Evolutionary conservation across 2,113 vertebrate species (phyloP).

Genomic region (Melospiza melodia): DNA sequence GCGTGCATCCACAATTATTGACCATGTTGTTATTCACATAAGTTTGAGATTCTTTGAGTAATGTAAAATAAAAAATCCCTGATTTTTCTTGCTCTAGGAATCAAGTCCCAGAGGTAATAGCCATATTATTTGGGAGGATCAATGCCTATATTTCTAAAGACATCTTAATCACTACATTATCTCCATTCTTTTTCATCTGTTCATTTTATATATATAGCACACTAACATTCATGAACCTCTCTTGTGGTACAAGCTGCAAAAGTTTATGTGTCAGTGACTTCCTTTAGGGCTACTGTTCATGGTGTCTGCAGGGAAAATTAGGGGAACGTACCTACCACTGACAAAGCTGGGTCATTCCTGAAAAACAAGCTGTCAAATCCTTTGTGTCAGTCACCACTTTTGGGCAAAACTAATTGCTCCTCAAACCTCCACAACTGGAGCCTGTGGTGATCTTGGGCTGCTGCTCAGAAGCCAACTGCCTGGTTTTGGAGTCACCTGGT

Average conservation of each 20-base stretch:
- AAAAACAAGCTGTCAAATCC: background rate
- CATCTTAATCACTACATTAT: background rate
- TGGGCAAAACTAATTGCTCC: background rate
- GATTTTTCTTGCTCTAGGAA: background rate
- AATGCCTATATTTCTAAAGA: background rate
- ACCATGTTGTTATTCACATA: background rate
- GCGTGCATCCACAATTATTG: background rate
- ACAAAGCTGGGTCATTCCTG: background rate
- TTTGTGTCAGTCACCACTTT: background rate
- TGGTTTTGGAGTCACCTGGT: background rate
- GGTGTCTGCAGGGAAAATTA: background rate
- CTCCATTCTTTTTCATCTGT: background rate
- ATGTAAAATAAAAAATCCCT: background rate
- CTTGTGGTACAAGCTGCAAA: background rate
- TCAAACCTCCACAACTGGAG: background rate
- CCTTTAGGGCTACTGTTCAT: background rate
- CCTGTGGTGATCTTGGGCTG: background rate
- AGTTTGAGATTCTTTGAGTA: background rate
- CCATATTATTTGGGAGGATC: background rate
- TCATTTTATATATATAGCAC: background rate
- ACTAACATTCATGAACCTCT: background rate
- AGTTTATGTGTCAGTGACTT: background rate
- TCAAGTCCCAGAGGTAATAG: background rate
- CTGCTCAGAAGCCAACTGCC: background rate
- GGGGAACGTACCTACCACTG: rapidly evolving